phyloP scores from a whole-genome alignment of 2,797 vertebrate genomes.

The Pseudochirops cupreus region DNA sequence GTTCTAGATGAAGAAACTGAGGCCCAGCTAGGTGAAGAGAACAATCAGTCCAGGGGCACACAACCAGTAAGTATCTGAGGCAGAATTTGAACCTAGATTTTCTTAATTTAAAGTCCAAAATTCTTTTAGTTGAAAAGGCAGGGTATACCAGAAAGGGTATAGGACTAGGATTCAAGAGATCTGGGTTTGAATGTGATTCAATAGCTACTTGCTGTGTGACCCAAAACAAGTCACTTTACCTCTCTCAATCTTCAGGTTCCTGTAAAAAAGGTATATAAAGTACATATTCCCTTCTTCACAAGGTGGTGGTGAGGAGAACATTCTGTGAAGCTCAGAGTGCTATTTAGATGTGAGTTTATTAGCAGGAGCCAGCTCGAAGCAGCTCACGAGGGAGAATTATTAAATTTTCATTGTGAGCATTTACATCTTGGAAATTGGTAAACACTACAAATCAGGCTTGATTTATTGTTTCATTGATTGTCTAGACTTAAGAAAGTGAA shows the following conservation, averaged over 20 bases:
- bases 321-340: neutral
- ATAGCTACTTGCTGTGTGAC: neutral
- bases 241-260: neutral
- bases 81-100: neutral
- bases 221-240: neutral
- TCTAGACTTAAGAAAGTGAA: neutral
- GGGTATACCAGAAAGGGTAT: neutral
- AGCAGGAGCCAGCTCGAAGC: neutral
- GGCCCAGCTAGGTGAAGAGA: neutral
- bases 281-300: too few relatives aligned
- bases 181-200: neutral
- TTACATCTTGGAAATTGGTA: neutral
- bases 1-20: neutral
- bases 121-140: neutral
- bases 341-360: neutral
- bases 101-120: neutral
- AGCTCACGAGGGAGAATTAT: neutral
- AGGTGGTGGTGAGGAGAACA: neutral
- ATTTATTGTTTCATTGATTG: neutral
- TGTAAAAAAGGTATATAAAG: neutral
- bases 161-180: neutral
- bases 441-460: neutral
- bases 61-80: neutral
- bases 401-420: slow-evolving; percentile 8
- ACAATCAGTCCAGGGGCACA: neutral